Conservation (phyloP, 2,797 vertebrate species). For the Chelidonichthys spinosus region DNA sequence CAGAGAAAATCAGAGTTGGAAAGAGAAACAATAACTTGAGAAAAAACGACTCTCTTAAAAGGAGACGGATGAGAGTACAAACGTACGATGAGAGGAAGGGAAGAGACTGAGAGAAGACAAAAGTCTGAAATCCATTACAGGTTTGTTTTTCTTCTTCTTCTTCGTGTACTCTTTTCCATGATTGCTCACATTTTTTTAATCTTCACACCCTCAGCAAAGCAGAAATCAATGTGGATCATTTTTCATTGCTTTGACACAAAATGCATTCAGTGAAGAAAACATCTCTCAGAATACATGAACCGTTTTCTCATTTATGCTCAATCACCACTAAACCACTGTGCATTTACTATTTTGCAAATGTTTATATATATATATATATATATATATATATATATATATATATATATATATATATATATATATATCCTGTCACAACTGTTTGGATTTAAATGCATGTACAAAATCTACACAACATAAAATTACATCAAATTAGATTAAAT, state of each 20-base stretch:
- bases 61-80: conserved; percentile 2
- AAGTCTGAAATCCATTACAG: conserved; percentile 5
- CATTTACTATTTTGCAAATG: not conserved
- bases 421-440: not conserved
- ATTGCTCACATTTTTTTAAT: no score
- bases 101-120: conserved; percentile 5
- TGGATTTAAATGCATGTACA: not conserved
- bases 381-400: no score
- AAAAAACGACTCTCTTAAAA: not conserved
- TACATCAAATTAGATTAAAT: not conserved
- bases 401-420: no score
- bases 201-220: not conserved
- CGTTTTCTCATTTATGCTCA: not conserved
- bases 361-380: no score
- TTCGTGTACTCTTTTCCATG: not conserved
- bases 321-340: not conserved
- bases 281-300: no score
- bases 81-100: conserved; percentile 1
- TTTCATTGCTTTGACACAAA: not conserved
- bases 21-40: not conserved
- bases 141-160: not conserved
- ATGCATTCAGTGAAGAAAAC: not conserved
- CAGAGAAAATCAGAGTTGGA: not conserved
- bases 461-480: not conserved
- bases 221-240: not conserved